These are phyloP conservation scores for Crambe crambe DNA, from an alignment of 37 sponge, comb jelly and placozoan genomes.

Conservation along the genomic window DNA sequence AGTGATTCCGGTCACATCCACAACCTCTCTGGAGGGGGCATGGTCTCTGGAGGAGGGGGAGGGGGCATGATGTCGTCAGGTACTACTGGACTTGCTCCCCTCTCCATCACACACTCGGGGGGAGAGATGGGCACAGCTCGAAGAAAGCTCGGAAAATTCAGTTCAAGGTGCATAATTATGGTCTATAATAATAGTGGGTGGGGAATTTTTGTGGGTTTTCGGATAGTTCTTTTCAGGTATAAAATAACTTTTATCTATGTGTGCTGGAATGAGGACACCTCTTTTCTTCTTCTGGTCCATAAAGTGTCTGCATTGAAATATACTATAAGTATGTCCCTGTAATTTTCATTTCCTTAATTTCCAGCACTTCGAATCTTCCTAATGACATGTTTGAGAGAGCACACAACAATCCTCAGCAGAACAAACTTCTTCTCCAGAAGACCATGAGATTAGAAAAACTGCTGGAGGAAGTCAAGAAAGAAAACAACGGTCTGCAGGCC, in stretches of 20 bases:
- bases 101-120: neutral
- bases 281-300: too few relatives aligned
- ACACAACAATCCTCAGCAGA: neutral
- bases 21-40: neutral
- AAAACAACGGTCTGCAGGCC: neutral
- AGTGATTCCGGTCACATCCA: conserved; percentile 17
- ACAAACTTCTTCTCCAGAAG: neutral
- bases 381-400: neutral
- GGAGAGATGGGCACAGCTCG: neutral
- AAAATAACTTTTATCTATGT: too few relatives aligned
- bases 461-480: conserved; percentile 13
- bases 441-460: conserved; percentile 3
- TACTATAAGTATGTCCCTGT: neutral
- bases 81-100: neutral
- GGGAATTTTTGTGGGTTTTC: too few relatives aligned
- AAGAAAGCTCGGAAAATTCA: neutral
- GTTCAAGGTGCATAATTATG: neutral
- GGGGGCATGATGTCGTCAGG: too few relatives aligned
- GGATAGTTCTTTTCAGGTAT: too few relatives aligned
- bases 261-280: too few relatives aligned
- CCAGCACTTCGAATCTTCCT: neutral
- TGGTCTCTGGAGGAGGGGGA: too few relatives aligned
- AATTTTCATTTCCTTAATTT: neutral
- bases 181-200: neutral
- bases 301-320: too few relatives aligned